phyloP scores from a whole-genome alignment of 2,113 vertebrate genomes.

The Odocoileus virginianus region DNA sequence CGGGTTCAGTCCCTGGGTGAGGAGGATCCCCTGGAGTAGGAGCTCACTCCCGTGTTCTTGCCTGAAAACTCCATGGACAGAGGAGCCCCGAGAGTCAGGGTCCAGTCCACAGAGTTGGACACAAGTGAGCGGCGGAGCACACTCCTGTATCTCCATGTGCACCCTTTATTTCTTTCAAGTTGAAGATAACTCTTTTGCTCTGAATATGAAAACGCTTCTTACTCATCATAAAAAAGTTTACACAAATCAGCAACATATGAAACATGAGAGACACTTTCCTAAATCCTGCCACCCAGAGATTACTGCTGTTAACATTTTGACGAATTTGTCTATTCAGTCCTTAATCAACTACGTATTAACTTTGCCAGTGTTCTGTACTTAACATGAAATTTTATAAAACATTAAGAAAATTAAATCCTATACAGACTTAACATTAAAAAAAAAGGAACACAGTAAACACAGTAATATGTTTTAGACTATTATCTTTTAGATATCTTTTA shows the following conservation, averaged over 20 bases:
- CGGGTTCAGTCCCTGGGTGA: background rate
- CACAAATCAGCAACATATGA: background rate
- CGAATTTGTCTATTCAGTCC: background rate
- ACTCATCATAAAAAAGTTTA: background rate
- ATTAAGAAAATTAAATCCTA: background rate
- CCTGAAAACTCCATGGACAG: background rate
- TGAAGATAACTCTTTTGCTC: background rate
- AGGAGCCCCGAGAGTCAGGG: background rate
- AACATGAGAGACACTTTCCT: background rate
- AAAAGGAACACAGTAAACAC: background rate
- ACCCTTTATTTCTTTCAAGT: background rate
- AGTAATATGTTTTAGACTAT: background rate
- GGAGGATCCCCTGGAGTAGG: background rate
- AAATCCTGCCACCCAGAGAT: background rate
- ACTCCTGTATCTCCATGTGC: background rate
- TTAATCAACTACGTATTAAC: background rate
- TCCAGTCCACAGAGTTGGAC: background rate
- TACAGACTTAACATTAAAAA: background rate
- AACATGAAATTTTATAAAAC: background rate
- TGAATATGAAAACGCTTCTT: conserved; percentile 11
- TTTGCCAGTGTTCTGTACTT: background rate
- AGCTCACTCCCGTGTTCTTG: background rate
- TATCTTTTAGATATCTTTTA: no score
- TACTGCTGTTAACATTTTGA: background rate
- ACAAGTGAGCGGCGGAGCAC: background rate